Evolutionary conservation across 1,140 invertebrate species (phyloP).

Genomic region (Scaptomyza graminum): DNA sequence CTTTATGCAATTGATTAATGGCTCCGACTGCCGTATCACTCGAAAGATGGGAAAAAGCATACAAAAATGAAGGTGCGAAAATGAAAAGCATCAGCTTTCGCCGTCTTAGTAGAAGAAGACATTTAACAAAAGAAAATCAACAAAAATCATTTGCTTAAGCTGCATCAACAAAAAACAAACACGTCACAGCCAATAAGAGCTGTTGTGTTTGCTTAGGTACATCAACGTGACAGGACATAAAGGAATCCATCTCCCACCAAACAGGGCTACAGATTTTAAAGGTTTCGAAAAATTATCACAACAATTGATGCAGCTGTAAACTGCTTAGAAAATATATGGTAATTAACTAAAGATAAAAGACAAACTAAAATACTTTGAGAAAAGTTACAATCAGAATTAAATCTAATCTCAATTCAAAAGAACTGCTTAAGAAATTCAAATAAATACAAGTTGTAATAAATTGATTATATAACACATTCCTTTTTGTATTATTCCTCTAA

Average conservation of each 20-base stretch:
- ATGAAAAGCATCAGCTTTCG: conserved; percentile 14
- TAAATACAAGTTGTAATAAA: too few species aligned
- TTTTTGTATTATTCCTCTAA: too few species aligned
- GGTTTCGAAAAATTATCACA: conserved; percentile 6
- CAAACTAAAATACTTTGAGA: neutral
- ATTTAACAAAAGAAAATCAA: conserved; percentile 57
- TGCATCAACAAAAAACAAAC: neutral
- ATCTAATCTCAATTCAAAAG: too few species aligned
- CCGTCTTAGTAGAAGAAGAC: conserved; percentile 14
- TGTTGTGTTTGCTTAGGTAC: conserved; percentile 19
- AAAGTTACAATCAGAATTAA: neutral
- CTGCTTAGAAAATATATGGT: neutral
- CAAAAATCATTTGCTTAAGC: conserved; percentile 51
- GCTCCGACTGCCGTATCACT: conserved; percentile 32
- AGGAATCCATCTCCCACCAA: neutral
- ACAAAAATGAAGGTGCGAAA: conserved; percentile 29
- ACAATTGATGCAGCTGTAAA: neutral
- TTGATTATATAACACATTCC: too few species aligned
- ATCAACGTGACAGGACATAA: conserved; percentile 30
- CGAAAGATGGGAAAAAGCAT: conserved; percentile 14
- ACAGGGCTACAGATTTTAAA: conserved; percentile 7
- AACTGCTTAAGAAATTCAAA: too few species aligned
- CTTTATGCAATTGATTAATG: conserved; percentile 72
- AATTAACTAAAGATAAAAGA: neutral
- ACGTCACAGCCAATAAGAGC: conserved; percentile 31